Base-by-base conservation (phyloP, 2,888 invertebrate species). In the Trachelus tabidus region DNA sequence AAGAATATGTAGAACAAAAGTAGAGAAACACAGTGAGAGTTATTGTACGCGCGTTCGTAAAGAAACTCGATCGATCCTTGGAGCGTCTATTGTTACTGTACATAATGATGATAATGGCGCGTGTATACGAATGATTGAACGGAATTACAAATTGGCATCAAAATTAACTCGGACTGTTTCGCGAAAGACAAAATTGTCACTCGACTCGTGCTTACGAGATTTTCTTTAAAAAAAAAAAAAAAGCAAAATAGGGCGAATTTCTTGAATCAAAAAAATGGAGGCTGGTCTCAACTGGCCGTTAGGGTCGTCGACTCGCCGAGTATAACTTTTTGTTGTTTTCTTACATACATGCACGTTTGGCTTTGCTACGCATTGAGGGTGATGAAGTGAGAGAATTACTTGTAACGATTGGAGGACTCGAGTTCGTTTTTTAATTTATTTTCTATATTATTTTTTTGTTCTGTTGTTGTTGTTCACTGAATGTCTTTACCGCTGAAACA, bases 281-380 rank as follows among this genome's bases (percentile, higher is more conserved):
- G 84, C 81, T 84, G 83, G 82, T 86, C 83, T 80, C 78, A 77
- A 76, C 79, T 69, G 75, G 75, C 75, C 75, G 75, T 78, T 81
- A 84, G 84, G 86, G 87, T 88, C 88, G 85, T 87, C 87, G 88
- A 87, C 86, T 88, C 87, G 88, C 85, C 85, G 85, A 84, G 83
- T 84, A 30, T 15, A 30, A 33, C 11, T 30, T 69, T 69, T 69
- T 40, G 40, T 40, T 40, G 40, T 40, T 40, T 40, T 40, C 40
- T 40, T 15, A 40, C 40, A 33, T 69, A 81, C 68, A 84, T 89
- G 90, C 89, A 89, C 88, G 89, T 87, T 86, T 87, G 86, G 87
- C 85, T 89, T 87, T 88, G 83, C 84, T 89, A 82, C 85, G 86
- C 88, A 87, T 86, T 89, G 84, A 82, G 82, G 84, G 87, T 88